Evolutionary conservation across 2,888 invertebrate genomes (phyloP).

Genomic region (Zygaena filipendulae): DNA sequence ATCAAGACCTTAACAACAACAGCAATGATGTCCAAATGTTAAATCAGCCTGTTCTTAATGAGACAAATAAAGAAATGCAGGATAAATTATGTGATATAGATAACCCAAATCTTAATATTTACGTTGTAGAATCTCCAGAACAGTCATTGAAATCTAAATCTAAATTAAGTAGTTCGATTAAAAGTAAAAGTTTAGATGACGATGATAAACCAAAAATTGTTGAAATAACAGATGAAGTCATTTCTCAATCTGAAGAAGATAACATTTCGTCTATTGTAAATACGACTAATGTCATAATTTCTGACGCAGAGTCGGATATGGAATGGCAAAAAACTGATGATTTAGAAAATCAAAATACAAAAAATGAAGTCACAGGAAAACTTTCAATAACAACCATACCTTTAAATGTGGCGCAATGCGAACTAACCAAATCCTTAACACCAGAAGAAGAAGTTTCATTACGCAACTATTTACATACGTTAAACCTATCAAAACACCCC

Average conservation of each 20-base stretch:
- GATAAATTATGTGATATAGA: slow-evolving; percentile 7
- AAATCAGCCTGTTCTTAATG: slow-evolving; percentile 9
- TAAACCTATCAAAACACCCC: slow-evolving; percentile 64
- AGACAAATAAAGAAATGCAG: slow-evolving; percentile 4
- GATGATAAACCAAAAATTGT: slow-evolving; percentile 53
- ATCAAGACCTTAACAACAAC: slow-evolving; percentile 35
- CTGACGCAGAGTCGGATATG: slow-evolving; percentile 73
- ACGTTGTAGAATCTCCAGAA: slow-evolving; percentile 56
- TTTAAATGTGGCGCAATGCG: slow-evolving; percentile 46
- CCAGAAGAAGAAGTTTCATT: slow-evolving; percentile 68
- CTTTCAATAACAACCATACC: slow-evolving; percentile 50
- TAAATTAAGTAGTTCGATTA: slow-evolving; percentile 35
- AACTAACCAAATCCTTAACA: slow-evolving; percentile 50
- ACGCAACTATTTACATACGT: slow-evolving; percentile 63
- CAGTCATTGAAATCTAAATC: slow-evolving; percentile 32
- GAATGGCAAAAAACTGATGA: slow-evolving; percentile 68
- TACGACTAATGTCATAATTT: slow-evolving; percentile 63
- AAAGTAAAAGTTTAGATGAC: slow-evolving; percentile 62
- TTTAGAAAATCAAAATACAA: slow-evolving; percentile 23
- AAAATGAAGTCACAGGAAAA: slow-evolving; percentile 37
- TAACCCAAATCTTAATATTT: slow-evolving; percentile 23
- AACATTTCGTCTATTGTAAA: slow-evolving; percentile 41
- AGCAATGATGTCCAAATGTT: slow-evolving; percentile 17
- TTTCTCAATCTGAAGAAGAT: slow-evolving; percentile 25
- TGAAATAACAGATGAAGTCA: slow-evolving; percentile 42